Evolutionary conservation across 2,113 vertebrate genomes (phyloP), one percentile per base, ranked within the genome.

Genomic region (Lycaon pictus): DNA sequence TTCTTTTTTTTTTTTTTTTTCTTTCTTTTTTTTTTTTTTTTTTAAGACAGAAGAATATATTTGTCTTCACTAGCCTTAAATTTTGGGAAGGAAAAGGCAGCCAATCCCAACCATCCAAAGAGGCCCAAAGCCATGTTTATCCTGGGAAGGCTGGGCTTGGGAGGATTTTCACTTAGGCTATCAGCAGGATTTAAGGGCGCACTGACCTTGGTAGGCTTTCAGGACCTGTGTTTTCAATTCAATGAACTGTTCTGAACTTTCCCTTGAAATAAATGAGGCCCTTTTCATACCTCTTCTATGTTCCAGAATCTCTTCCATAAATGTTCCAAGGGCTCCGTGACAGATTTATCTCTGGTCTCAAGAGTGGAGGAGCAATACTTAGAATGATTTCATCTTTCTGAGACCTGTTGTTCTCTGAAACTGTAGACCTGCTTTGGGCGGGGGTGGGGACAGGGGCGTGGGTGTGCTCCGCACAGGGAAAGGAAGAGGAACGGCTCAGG

Each of bases 251-350:
- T 51, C 96, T 92, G 65, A 65, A 9, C 77, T 88, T 96, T 69
- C 53, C 58, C 93, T 96, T 84, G 88, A 94, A 85, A 91, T 89
- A 65, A 11, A 22, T 16, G 74, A 95, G 55, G 29, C 35, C 69
- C 74, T 1, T 2, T 88, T 92, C 86, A 32, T 77, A 82, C 77
- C 58, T 27, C 51, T 93, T 85, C n/a, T 48, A 0, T 0, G 0
- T 80, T 55, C 88, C 74, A 37, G 17, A 11, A 81, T 67, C 62
- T 37, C 76, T 69, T 7, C 53, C 32, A 43, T 55, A 32, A 7
- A 69, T 5, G 43, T 35, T 12, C 71, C 60, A 51, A 51, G 25
- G 79, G 4, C 51, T 94, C 65, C 37, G 0, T 12, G 60, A 77
- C 19, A 37, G 72, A 71, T 22, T 19, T 51, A 35, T 25, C 55